These are phyloP conservation scores for Prochilodus magdalenae DNA, from an alignment of 2,113 vertebrate species.

Conservation along the genomic window DNA sequence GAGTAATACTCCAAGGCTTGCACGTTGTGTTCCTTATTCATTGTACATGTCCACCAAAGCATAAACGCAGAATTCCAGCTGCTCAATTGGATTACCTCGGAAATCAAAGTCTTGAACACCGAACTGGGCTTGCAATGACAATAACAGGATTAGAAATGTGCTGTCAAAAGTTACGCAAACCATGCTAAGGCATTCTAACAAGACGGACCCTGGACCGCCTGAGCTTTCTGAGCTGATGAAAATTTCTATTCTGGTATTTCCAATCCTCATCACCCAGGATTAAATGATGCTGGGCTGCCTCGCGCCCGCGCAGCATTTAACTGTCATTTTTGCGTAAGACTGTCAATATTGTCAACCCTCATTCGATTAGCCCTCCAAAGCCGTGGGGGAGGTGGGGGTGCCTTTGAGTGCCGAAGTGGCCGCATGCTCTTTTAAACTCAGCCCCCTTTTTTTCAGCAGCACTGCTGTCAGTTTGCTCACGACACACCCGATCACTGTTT, in stretches of 20 bases:
- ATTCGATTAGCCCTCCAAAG: slow-evolving; percentile 71
- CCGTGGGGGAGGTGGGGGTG: neutral
- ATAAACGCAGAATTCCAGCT: neutral
- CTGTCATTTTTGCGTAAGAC: slow-evolving; percentile 34
- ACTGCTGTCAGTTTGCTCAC: slow-evolving; percentile 72
- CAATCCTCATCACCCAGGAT: slow-evolving; percentile 19
- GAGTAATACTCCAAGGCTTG: slow-evolving; percentile 1
- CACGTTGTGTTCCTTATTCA: slow-evolving; percentile 3
- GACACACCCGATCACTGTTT: slow-evolving; percentile 75
- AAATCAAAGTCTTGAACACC: slow-evolving; percentile 22
- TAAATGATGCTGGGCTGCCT: slow-evolving; percentile 30
- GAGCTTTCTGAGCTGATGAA: neutral
- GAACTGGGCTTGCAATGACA: neutral
- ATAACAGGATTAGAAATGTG: slow-evolving; percentile 19
- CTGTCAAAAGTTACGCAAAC: neutral
- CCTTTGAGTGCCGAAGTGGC: slow-evolving; percentile 13
- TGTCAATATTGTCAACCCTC: slow-evolving; percentile 71
- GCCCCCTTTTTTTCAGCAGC: slow-evolving; percentile 59
- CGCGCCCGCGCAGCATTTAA: neutral
- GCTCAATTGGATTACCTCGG: slow-evolving; percentile 9
- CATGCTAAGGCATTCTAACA: neutral
- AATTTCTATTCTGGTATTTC: slow-evolving; percentile 34
- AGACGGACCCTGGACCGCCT: neutral
- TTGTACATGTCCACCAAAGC: slow-evolving; percentile 17
- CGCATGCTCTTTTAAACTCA: slow-evolving; percentile 29